Evolutionary conservation across 2,113 vertebrate genomes (phyloP).

Genomic region (Ciconia stormi): DNA sequence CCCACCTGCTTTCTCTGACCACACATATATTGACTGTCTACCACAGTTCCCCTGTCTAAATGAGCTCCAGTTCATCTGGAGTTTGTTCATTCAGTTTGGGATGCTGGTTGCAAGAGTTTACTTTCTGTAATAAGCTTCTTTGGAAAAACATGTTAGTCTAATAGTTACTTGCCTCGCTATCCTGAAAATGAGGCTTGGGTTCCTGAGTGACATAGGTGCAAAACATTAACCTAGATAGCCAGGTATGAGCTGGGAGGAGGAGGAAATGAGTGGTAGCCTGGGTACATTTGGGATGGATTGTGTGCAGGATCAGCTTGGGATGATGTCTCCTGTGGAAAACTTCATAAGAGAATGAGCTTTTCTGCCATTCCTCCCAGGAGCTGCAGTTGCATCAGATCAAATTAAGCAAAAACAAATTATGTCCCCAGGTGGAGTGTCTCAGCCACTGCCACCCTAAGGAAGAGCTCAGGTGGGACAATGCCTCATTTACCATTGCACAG

Average conservation of each 20-base stretch:
- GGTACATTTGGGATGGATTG: background rate
- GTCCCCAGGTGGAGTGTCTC: background rate
- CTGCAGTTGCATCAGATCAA: background rate
- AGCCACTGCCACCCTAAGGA: conserved; percentile 23
- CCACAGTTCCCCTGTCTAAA: background rate
- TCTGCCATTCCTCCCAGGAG: background rate
- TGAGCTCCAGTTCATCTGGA: background rate
- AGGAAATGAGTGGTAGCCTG: background rate
- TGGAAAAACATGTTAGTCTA: background rate
- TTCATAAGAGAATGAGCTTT: background rate
- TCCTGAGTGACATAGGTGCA: background rate
- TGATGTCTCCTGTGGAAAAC: background rate
- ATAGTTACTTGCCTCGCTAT: background rate
- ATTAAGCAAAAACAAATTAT: background rate
- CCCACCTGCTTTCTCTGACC: background rate
- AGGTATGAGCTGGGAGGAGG: background rate
- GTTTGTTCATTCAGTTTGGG: background rate
- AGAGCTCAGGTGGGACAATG: background rate
- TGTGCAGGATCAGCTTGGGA: background rate
- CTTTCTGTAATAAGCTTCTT: background rate
- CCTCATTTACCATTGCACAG: background rate
- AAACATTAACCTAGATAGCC: background rate
- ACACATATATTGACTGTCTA: background rate
- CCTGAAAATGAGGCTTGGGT: background rate
- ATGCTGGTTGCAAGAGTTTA: background rate